These are phyloP conservation scores for Aplodontia rufa DNA, from an alignment of 2,113 vertebrate species.

Conservation along the genomic window DNA sequence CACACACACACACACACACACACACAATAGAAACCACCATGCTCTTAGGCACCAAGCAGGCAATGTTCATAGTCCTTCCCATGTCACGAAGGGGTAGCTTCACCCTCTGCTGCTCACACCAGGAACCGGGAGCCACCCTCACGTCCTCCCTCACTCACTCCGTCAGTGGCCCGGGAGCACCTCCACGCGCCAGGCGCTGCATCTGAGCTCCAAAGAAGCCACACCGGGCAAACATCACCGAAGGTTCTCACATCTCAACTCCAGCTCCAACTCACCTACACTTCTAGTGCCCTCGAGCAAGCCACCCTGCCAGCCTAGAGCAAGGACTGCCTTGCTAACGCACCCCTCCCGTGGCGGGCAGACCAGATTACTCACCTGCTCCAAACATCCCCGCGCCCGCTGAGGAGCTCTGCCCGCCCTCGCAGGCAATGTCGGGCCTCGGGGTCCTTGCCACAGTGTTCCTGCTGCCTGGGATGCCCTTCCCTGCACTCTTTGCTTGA, in stretches of 20 bases:
- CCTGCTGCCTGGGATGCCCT: neutral
- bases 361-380: neutral
- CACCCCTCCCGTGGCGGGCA: no score
- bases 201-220: neutral
- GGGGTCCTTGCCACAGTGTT: neutral
- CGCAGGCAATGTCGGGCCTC: neutral
- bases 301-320: neutral
- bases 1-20: no score
- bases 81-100: neutral
- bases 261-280: neutral
- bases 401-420: neutral
- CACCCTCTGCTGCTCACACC: neutral
- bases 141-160: no score
- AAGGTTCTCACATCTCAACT: neutral
- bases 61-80: no score
- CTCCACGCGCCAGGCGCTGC: neutral
- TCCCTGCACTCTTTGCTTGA: neutral
- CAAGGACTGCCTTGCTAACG: no score
- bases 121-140: neutral
- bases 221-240: fast-evolving
- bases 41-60: neutral
- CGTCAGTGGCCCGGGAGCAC: neutral
- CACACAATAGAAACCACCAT: no score
- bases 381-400: fast-evolving
- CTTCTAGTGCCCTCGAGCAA: neutral